Conservation (phyloP, 2,888 invertebrate genomes). For the Balanococcus diminutus region DNA sequence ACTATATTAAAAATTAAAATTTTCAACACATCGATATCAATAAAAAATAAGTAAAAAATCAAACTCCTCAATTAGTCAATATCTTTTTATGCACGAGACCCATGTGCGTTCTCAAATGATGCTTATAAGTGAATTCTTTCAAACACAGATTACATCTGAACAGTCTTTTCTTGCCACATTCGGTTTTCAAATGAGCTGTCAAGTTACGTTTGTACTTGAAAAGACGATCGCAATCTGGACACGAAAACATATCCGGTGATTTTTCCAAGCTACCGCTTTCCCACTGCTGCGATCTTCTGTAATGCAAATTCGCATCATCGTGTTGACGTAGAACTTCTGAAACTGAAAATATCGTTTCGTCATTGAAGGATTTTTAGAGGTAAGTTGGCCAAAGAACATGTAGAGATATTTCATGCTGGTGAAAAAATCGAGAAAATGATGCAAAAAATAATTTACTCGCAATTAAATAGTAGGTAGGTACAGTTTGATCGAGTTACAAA, state of each 20-base stretch:
- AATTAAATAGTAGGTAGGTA: too few relatives aligned
- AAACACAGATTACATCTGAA: slow-evolving; percentile 59
- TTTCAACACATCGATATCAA: too few relatives aligned
- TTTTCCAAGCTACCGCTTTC: neutral
- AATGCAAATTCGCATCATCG: neutral
- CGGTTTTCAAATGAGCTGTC: slow-evolving; percentile 41
- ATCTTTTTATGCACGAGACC: slow-evolving; percentile 39
- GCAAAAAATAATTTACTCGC: neutral
- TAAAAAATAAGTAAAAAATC: too few relatives aligned
- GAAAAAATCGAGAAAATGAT: too few relatives aligned
- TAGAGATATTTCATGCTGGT: too few relatives aligned
- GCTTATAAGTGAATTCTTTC: slow-evolving; percentile 60
- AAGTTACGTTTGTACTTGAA: slow-evolving; percentile 52
- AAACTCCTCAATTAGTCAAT: too few relatives aligned
- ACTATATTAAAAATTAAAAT: too few relatives aligned
- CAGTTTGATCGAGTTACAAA: neutral
- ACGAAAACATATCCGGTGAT: neutral
- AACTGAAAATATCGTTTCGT: neutral
- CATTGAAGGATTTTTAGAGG: neutral
- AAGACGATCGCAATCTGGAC: slow-evolving; percentile 38
- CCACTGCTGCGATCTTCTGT: neutral
- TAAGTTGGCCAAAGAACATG: too few relatives aligned
- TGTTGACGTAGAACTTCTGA: neutral
- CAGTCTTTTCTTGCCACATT: slow-evolving; percentile 46
- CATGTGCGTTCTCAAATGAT: slow-evolving; percentile 58